These are phyloP conservation scores for Prionailurus bengalensis DNA, from an alignment of 2,113 vertebrate genomes.

Conservation along the genomic window DNA sequence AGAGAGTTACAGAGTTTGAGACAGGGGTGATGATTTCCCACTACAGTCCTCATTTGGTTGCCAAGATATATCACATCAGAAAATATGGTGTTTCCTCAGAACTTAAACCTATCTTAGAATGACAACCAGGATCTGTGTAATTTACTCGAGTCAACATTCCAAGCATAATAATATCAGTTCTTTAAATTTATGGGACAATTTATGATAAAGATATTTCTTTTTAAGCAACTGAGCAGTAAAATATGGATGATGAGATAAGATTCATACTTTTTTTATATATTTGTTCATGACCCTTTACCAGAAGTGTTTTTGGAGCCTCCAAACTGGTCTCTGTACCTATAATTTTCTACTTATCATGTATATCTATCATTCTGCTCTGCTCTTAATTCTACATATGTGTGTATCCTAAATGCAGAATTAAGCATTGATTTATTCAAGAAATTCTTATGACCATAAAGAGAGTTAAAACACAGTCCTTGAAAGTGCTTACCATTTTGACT, in stretches of 20 bases:
- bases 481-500: background rate
- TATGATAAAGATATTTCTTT: slow-evolving; percentile 70
- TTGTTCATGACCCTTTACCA: slow-evolving; percentile 24
- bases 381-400: background rate
- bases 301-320: background rate
- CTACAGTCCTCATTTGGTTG: slow-evolving; percentile 53
- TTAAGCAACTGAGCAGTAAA: slow-evolving; percentile 61
- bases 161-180: slow-evolving; percentile 54
- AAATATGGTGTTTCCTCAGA: slow-evolving; percentile 62
- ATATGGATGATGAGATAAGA: slow-evolving; percentile 66
- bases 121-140: slow-evolving; percentile 39
- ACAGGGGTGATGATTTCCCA: slow-evolving; percentile 63
- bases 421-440: background rate
- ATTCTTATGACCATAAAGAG: background rate
- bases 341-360: background rate
- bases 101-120: slow-evolving; percentile 55
- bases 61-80: slow-evolving; percentile 45
- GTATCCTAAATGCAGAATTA: background rate
- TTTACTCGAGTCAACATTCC: slow-evolving; percentile 73
- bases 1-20: slow-evolving; percentile 57
- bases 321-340: background rate
- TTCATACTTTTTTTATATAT: slow-evolving; percentile 64
- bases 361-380: background rate
- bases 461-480: background rate
- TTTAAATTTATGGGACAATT: slow-evolving; percentile 74